Base-by-base conservation (phyloP, 2,113 vertebrate species). In the Puffinus mauretanicus region DNA sequence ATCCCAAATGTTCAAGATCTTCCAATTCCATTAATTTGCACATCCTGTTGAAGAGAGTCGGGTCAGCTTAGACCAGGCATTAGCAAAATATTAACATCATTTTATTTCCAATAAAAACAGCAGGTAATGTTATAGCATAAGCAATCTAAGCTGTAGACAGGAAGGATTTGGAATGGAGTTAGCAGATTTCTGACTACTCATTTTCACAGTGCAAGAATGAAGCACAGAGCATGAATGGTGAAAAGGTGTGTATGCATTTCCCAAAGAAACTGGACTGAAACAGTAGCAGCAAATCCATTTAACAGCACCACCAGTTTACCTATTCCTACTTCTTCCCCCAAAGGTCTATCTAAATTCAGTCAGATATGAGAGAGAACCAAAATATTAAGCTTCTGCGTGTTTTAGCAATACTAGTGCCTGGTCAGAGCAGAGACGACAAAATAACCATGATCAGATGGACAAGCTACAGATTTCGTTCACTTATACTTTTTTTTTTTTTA, bases 51-150 rank as follows among this genome's bases (percentile, higher is more conserved):
- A 79, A 76, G 40, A 58, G 34, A 78, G 61, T 52, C 14, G 1
- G 77, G 87, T 91, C 94, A 93, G 54, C 70, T 87, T 52, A 82
- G 57, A 84, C 77, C 57, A 84, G 38, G 65, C 73, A 89, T 89
- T 64, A 86, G 65, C 65, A 69, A 84, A 75, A 84, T 16, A 70
- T 42, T 71, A 73, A 54, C 71, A 82, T 58, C 40, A 87, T 73
- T 73, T 77, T 65, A 57, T 46, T 79, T 76, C 66, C 67, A 73
- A 70, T 90, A 91, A 91, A 87, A 87, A 9, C 51, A 89, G 81
- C 57, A 86, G 57, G 49, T 85, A 61, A 72, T 29, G 34, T 65
- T 67, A 65, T 0, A 85, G 54, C 73, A 84, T 64, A 82, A 84
- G 87, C 57, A 72, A 36, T 64, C 77, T 55, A 69, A 79, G 93